phyloP scores from a whole-genome alignment of 2,888 invertebrate genomes.

The Erebia epiphron region DNA sequence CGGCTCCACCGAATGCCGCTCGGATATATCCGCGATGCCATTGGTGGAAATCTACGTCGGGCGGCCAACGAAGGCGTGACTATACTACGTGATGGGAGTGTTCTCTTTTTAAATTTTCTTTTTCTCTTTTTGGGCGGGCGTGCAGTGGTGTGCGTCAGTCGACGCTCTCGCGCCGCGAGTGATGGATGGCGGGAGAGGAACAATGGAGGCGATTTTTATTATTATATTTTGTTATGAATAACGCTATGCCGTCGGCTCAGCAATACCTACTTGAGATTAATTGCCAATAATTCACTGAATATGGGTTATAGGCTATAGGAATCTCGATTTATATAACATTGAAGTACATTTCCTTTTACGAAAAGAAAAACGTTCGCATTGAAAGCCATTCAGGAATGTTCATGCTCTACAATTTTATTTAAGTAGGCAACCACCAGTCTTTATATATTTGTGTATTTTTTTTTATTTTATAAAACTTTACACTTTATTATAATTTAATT shows the following conservation, averaged over 20 bases:
- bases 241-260: constrained; percentile 31
- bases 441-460: no score
- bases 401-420: neutral
- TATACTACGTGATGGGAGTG: constrained; percentile 68
- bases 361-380: neutral
- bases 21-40: constrained; percentile 47
- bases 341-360: neutral
- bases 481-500: no score
- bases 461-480: no score
- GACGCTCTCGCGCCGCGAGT: constrained; percentile 69
- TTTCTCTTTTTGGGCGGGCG: constrained; percentile 80
- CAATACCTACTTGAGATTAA: constrained; percentile 39
- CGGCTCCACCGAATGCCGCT: constrained; percentile 56
- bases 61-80: constrained; percentile 67
- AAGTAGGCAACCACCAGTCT: no score
- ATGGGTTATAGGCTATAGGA: constrained; percentile 18
- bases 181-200: constrained; percentile 68
- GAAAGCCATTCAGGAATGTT: neutral
- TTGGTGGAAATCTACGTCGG: constrained; percentile 56
- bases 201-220: constrained; percentile 60
- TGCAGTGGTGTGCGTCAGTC: constrained; percentile 76
- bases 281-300: constrained; percentile 26
- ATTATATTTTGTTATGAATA: constrained; percentile 48
- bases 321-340: constrained; percentile 10
- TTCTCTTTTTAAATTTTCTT: constrained; percentile 80